phyloP scores from a whole-genome alignment of 2,888 invertebrate genomes.

The Folsomia candida region DNA sequence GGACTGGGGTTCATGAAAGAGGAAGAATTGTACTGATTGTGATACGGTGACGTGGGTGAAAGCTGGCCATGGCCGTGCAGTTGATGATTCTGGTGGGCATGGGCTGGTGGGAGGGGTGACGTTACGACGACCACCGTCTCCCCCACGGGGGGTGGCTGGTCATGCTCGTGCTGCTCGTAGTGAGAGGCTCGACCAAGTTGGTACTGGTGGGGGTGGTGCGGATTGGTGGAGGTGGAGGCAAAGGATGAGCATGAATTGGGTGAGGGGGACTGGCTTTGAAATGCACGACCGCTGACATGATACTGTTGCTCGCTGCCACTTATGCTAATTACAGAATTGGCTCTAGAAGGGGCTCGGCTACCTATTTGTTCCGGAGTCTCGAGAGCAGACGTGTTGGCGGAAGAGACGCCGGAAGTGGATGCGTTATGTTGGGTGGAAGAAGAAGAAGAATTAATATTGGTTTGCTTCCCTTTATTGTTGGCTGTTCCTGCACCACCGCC shows the following conservation, averaged over 20 bases:
- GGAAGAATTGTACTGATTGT: background rate
- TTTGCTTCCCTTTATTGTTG: background rate
- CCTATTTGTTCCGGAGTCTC: conserved; percentile 30
- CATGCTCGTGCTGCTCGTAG: background rate
- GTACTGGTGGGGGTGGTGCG: background rate
- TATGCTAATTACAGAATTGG: background rate
- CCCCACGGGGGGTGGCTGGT: conserved; percentile 30
- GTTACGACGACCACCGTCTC: conserved; percentile 36
- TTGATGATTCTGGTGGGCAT: too few species aligned
- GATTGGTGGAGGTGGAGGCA: background rate
- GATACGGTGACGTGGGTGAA: background rate
- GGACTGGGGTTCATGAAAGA: conserved; percentile 20
- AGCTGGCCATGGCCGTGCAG: background rate
- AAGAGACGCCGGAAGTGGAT: conserved; percentile 31
- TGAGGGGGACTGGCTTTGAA: background rate
- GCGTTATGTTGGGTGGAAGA: conserved; percentile 23
- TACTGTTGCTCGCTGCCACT: background rate
- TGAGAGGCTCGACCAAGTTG: background rate
- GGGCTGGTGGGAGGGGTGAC: conserved; percentile 28
- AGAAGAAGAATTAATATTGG: conserved; percentile 17
- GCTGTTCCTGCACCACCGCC: conserved; percentile 17
- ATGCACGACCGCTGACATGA: background rate
- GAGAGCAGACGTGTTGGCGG: conserved; percentile 29
- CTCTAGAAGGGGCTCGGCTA: conserved; percentile 3
- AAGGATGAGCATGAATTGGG: background rate